These are phyloP conservation scores for Rhabditoides inermis DNA, from an alignment of 2,888 invertebrate genomes.

Conservation along the genomic window DNA sequence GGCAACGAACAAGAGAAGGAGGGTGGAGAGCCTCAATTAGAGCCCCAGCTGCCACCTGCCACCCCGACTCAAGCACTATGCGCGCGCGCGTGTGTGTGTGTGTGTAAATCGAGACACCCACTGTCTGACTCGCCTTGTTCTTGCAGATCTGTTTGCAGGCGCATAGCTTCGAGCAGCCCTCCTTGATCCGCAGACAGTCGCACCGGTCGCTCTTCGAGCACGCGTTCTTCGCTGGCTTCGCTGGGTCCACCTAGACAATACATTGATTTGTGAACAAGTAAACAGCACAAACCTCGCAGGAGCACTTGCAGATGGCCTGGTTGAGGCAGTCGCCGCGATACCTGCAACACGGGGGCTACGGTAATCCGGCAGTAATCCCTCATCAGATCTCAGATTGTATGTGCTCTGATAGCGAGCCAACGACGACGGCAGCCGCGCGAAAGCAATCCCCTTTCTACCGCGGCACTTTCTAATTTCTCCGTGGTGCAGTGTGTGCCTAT, in stretches of 20 bases:
- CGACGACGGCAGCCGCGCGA: no score
- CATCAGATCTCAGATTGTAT: no score
- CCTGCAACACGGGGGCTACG: slow-evolving; percentile 18
- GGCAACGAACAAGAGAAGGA: no score
- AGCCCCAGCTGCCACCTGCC: no score
- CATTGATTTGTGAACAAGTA: not conserved
- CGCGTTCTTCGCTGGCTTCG: slow-evolving; percentile 50
- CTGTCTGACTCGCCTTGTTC: slow-evolving; percentile 43
- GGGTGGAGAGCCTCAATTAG: no score
- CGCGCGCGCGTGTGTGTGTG: no score
- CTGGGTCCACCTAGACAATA: slow-evolving; percentile 36
- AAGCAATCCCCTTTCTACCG: no score
- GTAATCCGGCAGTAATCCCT: not conserved
- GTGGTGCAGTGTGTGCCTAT: no score
- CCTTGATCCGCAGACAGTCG: slow-evolving; percentile 52
- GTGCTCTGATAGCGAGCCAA: no score
- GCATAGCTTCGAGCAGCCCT: slow-evolving; percentile 50
- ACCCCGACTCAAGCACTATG: no score
- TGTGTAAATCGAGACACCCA: no score
- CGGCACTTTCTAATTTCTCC: no score
- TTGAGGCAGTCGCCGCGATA: slow-evolving; percentile 52
- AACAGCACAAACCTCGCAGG: slow-evolving; percentile 33
- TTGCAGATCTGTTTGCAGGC: slow-evolving; percentile 52
- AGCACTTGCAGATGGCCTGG: slow-evolving; percentile 53
- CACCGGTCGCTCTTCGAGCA: slow-evolving; percentile 51